Base-by-base conservation (phyloP, 2,888 invertebrate genomes). In the Drosophila melanosoma region DNA sequence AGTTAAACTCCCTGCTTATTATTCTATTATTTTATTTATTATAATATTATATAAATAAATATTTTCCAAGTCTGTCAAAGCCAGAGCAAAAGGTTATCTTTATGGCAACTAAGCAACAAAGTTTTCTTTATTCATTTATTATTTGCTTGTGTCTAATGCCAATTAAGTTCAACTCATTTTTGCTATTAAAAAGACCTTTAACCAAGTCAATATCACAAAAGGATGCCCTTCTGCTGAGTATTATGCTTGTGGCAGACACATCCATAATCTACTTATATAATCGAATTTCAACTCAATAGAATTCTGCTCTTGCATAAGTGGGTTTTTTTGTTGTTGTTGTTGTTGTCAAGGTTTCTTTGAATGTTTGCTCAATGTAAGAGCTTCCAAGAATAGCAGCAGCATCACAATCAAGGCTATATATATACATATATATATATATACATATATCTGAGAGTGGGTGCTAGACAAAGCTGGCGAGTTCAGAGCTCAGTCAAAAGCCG, bases 401-500 rank as follows among this genome's bases (percentile, higher is more conserved):
- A 36, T 42, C 63, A 12, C 56, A 71, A 64, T 59, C 77, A 75
- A 79, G 63, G 63, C 60, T 58, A 49, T 48, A 65, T 45, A 20
- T 20, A 20, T n/a, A 42, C 6, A 45, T 45, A 29, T 36, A 33
- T 60, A 35, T 33, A 54, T 23, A 2, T 20, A 7, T 17, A 42
- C 42, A 20, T 2, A 2, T 45, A 15, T 15, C 45, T 45, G 45
- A 35, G 35, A 23, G 54, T 59, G n/a, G 32, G 17, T 32, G 12
- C 32, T 17, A 35, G 32, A 15, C 35, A 48, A 23, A 26, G 61
- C 61, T 26, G 32, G 2, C 26, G 26, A 61, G 58, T 53, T 70
- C 40, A 73, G n/a, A 54, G 64, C 51, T 81, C 82, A 72, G 69
- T 78, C 71, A 63, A 69, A 75, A 72, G 63, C 74, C 75, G 60